phyloP scores from a whole-genome alignment of 2,113 vertebrate species.

The Amphiprion percula region DNA sequence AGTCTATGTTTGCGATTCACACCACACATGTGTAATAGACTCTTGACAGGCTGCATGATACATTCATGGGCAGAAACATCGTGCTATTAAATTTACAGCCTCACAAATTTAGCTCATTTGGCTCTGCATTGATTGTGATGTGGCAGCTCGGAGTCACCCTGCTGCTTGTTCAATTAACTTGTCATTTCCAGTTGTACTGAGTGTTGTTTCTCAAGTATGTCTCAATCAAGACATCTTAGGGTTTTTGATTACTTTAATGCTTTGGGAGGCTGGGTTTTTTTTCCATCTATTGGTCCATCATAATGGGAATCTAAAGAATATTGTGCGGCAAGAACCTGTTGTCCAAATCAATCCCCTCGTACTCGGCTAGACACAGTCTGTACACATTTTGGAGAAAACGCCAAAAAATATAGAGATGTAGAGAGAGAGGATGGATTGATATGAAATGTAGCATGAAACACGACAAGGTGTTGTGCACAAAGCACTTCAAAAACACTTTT shows the following conservation, averaged over 20 bases:
- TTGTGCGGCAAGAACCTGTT: neutral
- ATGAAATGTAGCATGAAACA: neutral
- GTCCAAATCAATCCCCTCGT: neutral
- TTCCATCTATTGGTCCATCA: conserved; percentile 14
- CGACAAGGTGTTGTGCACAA: neutral
- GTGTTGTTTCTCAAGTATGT: conserved; percentile 27
- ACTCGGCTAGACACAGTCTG: neutral
- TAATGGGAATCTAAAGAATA: conserved; percentile 13
- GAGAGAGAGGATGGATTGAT: neutral
- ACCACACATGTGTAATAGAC: conserved; percentile 2
- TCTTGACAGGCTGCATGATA: neutral
- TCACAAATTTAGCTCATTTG: conserved; percentile 7
- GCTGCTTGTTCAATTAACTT: conserved; percentile 47
- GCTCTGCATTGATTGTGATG: conserved; percentile 13
- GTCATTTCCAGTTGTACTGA: conserved; percentile 2
- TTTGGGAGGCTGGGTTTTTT: neutral
- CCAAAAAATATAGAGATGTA: neutral
- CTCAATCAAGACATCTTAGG: conserved; percentile 37
- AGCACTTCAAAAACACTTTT: neutral
- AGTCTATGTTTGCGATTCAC: neutral
- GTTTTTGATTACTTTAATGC: conserved; percentile 11
- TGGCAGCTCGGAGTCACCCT: conserved; percentile 2
- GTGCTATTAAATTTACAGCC: neutral
- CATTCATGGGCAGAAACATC: neutral
- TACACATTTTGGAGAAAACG: neutral